Evolutionary conservation across 2,888 invertebrate genomes (phyloP).

Genomic region (Mystacides longicornis): DNA sequence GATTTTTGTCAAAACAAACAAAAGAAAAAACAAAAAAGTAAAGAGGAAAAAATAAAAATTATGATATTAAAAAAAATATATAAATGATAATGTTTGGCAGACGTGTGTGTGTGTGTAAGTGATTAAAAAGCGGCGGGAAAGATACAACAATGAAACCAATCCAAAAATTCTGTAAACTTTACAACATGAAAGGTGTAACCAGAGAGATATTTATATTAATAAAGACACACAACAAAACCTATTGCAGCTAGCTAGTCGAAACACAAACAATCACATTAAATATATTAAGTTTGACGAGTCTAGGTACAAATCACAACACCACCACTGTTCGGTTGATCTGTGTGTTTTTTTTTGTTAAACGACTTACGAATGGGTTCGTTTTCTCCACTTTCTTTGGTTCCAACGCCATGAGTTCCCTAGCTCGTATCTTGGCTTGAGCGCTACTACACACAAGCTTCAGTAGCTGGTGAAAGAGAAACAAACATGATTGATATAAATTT

Average conservation of each 20-base stretch:
- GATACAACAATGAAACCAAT: background rate
- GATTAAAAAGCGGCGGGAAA: too few relatives aligned
- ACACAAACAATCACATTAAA: background rate
- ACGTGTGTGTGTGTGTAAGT: too few relatives aligned
- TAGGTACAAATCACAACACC: conserved; percentile 10
- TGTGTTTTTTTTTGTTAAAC: background rate
- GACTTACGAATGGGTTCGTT: conserved; percentile 8
- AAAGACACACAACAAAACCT: background rate
- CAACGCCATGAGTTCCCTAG: conserved; percentile 9
- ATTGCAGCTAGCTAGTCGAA: background rate
- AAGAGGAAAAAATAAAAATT: too few relatives aligned
- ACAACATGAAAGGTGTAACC: too few relatives aligned
- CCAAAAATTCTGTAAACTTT: too few relatives aligned
- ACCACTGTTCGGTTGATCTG: background rate
- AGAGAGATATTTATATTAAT: too few relatives aligned
- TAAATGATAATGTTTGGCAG: too few relatives aligned
- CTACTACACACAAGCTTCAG: conserved; percentile 18
- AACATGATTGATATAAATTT: too few relatives aligned
- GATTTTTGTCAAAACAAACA: too few relatives aligned
- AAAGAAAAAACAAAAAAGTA: too few relatives aligned
- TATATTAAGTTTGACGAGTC: background rate
- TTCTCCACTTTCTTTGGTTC: conserved; percentile 9
- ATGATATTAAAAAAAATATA: too few relatives aligned
- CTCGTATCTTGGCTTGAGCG: conserved; percentile 17
- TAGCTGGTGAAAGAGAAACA: conserved; percentile 19